Evolutionary conservation across 2,888 invertebrate genomes (phyloP).

Genomic region (Drosophila trichaetosa): DNA sequence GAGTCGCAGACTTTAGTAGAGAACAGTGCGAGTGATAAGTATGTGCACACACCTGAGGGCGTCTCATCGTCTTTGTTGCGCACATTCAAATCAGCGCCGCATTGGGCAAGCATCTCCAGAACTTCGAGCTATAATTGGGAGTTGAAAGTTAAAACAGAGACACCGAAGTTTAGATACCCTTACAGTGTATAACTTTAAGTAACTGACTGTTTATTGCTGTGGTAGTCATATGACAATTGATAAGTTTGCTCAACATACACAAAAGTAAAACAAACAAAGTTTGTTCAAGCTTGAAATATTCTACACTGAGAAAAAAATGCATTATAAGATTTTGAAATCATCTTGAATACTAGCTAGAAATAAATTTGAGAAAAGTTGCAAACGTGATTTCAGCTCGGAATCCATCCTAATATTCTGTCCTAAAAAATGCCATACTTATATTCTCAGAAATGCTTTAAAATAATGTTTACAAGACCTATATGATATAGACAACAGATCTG

Average conservation of each 20-base stretch:
- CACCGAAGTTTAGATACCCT: not conserved
- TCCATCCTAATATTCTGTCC: not conserved
- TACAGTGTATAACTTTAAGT: not conserved
- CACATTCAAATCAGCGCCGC: slow-evolving; percentile 98
- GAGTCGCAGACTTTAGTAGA: not conserved
- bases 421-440: not conserved
- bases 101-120: slow-evolving; percentile 96
- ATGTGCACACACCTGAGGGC: slow-evolving; percentile 91
- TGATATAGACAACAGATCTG: not conserved
- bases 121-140: slow-evolving; percentile 91
- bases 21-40: not conserved
- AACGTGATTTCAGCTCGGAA: too few relatives aligned
- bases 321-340: not conserved
- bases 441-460: not conserved
- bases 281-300: not conserved
- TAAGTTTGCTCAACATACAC: not conserved
- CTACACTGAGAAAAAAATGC: not conserved
- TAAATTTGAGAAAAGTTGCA: too few relatives aligned
- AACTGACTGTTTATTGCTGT: not conserved
- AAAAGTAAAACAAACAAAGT: not conserved
- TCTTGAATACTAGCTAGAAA: not conserved
- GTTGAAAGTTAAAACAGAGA: not conserved
- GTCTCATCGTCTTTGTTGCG: slow-evolving; percentile 98
- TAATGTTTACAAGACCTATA: not conserved
- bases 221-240: not conserved